Base-by-base conservation (phyloP, 1,140 invertebrate genomes). In the Conus betulinus region DNA sequence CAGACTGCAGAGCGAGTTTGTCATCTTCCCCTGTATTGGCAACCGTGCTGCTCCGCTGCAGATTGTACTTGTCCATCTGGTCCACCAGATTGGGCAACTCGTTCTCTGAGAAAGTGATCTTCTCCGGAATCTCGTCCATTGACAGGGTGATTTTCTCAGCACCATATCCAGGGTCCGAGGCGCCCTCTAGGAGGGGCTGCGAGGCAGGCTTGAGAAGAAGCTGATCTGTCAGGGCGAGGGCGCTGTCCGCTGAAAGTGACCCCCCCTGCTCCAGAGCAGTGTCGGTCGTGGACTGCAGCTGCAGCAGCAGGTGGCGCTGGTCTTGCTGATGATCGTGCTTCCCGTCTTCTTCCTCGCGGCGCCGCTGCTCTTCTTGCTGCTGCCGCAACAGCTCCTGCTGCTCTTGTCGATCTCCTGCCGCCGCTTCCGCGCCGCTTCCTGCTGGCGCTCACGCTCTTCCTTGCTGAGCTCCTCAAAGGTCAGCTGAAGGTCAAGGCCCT, bases 31-130 rank as follows among this genome's bases (percentile, higher is more conserved):
- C 57, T n/a, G 39, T 39, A 3, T 39, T 3, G 52, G 57, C 82
- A 15, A 55, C 23, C 15, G 17, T 57, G 67, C 11, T 93, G 92
- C 78, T 87, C 63, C 57, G 51, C 55, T 67, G 82, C 78, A 55
- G 81, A 57, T 83, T 87, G 67, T n/a, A 87, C 71, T n/a, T 92
- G 87, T 94, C 94, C 17, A 94, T 93, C 85, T 94, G 94, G 84
- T 94, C 93, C 15, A 94, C 88, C 0, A 94, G 93, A 88, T 92
- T 92, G 3, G 90, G 91, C 20, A 94, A 78, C 76, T 94, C 93
- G 78, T 90, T 93, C 87, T 91, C 93, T 67, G 90, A 89, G 87
- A 94, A 94, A 55, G 87, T 91, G 25, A 94, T 94, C 79, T 87
- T 92, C 57, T 94, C 93, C 1, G 94, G 94, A 27, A 94, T 90